A percentile compares a stretch with the other conserved stretches of the same genome.
phyloP scores from a whole-genome alignment of 2,797 vertebrate genomes.

The Sebastes kiyomatsui region DNA sequence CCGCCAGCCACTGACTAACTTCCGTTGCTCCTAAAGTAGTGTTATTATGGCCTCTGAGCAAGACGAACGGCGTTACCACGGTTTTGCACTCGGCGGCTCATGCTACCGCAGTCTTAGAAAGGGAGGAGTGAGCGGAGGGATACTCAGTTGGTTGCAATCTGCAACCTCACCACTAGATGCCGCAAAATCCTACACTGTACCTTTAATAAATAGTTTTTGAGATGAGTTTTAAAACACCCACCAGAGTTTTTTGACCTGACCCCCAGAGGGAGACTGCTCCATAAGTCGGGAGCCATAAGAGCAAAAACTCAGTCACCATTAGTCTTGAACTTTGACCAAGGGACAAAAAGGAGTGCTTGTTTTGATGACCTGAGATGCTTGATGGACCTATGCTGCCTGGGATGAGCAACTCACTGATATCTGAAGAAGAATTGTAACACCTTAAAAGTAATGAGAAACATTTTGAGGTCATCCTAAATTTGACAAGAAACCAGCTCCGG shows the following conservation, averaged over 20 bases:
- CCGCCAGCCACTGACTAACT: no score
- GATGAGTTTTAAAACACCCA: no score
- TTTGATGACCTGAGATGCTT: neutral
- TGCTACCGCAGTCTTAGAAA: no score
- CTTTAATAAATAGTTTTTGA: no score
- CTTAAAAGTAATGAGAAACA: neutral
- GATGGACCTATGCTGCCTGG: no score
- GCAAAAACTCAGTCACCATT: neutral
- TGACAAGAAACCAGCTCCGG: neutral
- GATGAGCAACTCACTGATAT: neutral
- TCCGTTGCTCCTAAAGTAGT: no score
- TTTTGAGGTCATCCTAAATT: neutral
- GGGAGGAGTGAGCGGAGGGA: fast-evolving
- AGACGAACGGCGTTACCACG: no score
- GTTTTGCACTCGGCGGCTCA: no score
- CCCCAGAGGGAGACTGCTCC: neutral
- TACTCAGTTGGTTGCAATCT: no score
- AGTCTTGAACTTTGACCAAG: neutral
- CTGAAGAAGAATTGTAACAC: neutral
- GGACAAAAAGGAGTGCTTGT: neutral
- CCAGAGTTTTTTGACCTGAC: neutral
- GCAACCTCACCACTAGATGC: no score
- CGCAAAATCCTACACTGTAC: no score
- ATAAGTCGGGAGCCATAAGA: neutral
- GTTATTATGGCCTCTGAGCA: no score